Evolutionary conservation across 2,888 invertebrate genomes (phyloP), one percentile per base, ranked within the genome.

Genomic region (Pediacus dermestoides): DNA sequence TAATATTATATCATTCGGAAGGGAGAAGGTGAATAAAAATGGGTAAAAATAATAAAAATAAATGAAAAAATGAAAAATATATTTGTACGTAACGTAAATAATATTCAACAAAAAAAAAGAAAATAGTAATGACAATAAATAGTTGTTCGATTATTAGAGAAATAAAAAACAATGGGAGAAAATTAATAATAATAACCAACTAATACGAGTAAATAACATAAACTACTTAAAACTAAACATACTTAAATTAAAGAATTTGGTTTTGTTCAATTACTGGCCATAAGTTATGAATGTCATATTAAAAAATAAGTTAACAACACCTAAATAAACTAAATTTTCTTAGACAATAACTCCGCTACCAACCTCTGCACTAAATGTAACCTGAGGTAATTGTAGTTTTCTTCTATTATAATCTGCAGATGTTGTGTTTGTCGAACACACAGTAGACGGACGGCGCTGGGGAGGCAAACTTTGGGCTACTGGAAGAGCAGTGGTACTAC

Each of bases 301-400:
- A n/a, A n/a, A n/a, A n/a, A n/a, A 23, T 4, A 28, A 28, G 14
- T 13, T 28, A 13, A 42, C 22, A 28, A n/a, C 11, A 12, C 6
- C 30, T 12, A 27, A 2, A 26, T 36, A 10, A 12, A 16, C 27
- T 39, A 23, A 45, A 30, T 35, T 26, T 11, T 12, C 31, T 74
- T 73, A 88, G 57, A 89, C 88, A 60, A 89, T 80, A 58, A 89
- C 85, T 46, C 88, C 88, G 58, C 80, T 84, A 85, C 89, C 88
- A 80, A 90, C 89, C 89, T 90, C 89, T 68, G 86, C 84, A 64
- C 82, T 88, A 72, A 89, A 89, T 34, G 89, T 86, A 65, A 90
- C 87, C 74, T 86, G 86, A 11, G 86, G 85, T 57, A 86, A 71
- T 57, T 85, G 78, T 12, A 85, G 73, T 58, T 82, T 79, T 67